Percentiles rank a stretch among this genome's conserved stretches.
These are phyloP conservation scores for Drosophila mayaguana DNA, from an alignment of 2,888 invertebrate species.

Conservation along the genomic window DNA sequence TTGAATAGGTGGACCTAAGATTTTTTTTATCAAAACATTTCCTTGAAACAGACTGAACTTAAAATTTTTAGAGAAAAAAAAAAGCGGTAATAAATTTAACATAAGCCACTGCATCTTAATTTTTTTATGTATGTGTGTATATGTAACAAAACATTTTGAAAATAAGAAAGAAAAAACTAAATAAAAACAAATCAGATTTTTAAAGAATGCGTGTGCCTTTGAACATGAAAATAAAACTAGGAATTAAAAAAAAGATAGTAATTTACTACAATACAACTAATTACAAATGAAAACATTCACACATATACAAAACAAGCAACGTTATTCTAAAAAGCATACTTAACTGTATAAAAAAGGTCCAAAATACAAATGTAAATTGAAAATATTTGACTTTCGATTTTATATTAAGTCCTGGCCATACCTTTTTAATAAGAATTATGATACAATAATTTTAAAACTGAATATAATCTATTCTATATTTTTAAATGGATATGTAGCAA, in stretches of 20 bases:
- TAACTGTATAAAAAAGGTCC: constrained; percentile 48
- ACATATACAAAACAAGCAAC: constrained; percentile 30
- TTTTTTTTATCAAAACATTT: constrained; percentile 71
- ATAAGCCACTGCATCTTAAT: constrained; percentile 62
- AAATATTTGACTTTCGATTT: constrained; percentile 29
- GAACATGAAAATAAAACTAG: constrained; percentile 61
- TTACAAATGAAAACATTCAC: constrained; percentile 39
- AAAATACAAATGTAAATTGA: constrained; percentile 33
- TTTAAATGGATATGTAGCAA: constrained; percentile 19
- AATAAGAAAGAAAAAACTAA: constrained; percentile 17
- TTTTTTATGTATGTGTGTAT: constrained; percentile 51
- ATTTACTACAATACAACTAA: constrained; percentile 46
- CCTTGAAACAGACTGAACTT: constrained; percentile 77
- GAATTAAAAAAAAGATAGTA: constrained; percentile 66
- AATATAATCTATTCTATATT: neutral
- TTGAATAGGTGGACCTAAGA: constrained; percentile 26
- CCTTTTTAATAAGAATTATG: neutral
- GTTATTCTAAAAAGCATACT: constrained; percentile 46
- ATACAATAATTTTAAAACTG: neutral
- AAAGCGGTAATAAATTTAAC: constrained; percentile 40
- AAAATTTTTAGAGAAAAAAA: constrained; percentile 57
- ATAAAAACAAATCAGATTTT: constrained; percentile 65
- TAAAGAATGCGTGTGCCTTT: constrained; percentile 76
- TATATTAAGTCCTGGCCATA: constrained; percentile 47
- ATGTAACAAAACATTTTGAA: constrained; percentile 41